Conservation (phyloP, 2,888 invertebrate species). For the Scaptomyza tumidula region DNA sequence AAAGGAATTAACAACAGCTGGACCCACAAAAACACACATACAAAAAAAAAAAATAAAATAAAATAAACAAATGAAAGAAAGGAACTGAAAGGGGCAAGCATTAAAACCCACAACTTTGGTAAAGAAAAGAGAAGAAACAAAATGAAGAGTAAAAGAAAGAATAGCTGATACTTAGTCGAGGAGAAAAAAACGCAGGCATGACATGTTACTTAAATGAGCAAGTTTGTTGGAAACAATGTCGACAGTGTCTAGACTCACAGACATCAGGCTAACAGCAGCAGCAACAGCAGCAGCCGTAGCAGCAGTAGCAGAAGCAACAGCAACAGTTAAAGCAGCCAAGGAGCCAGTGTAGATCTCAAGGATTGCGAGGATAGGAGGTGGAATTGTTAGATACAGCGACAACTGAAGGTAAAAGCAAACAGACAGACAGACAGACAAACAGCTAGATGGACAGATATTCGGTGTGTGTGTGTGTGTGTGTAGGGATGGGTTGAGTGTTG, state of each 20-base stretch:
- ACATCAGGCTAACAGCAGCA: constrained; percentile 40
- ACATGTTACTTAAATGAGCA: constrained; percentile 79
- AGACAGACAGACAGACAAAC: constrained; percentile 42
- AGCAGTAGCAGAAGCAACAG: constrained; percentile 36
- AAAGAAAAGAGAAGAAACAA: background rate
- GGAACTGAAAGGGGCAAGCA: background rate
- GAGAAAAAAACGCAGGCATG: constrained; percentile 55
- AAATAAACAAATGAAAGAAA: background rate
- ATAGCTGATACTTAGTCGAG: constrained; percentile 38
- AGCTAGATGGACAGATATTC: constrained; percentile 8
- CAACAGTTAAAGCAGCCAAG: constrained; percentile 44
- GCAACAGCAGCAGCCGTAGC: constrained; percentile 17
- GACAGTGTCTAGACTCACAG: constrained; percentile 79
- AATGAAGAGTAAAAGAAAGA: constrained; percentile 16
- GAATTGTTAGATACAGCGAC: constrained; percentile 10
- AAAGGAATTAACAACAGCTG: constrained; percentile 12
- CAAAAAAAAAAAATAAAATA: background rate
- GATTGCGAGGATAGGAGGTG: constrained; percentile 11
- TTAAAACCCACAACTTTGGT: constrained; percentile 1
- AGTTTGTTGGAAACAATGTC: constrained; percentile 81
- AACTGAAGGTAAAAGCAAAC: constrained; percentile 36
- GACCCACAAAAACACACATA: background rate
- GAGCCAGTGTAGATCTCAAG: constrained; percentile 33
- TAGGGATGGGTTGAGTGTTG: background rate
- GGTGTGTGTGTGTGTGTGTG: background rate